These are phyloP conservation scores for Petrocephalus schoutedeni DNA, from an alignment of 2,797 vertebrate species.

Conservation along the genomic window DNA sequence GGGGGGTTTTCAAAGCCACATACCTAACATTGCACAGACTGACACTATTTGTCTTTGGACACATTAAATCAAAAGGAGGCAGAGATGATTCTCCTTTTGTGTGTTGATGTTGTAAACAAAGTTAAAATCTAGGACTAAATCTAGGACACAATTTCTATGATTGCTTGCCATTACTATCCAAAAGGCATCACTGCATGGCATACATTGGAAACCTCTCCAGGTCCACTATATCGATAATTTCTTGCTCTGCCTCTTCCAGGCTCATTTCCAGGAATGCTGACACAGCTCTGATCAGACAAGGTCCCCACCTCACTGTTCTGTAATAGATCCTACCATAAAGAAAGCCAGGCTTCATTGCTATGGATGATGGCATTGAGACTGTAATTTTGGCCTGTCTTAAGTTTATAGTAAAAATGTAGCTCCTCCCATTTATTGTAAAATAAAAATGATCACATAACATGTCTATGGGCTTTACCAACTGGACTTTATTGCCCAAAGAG, in stretches of 20 bases:
- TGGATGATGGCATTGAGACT: not conserved
- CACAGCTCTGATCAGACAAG: not conserved
- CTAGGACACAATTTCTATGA: constrained; percentile 1
- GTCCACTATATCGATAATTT: not conserved
- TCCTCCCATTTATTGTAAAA: not conserved
- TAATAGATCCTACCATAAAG: not conserved
- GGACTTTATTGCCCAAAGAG: not conserved
- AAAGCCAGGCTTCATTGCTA: not conserved
- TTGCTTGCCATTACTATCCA: constrained; percentile 34
- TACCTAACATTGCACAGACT: not conserved
- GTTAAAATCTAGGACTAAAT: not conserved
- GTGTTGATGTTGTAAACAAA: not conserved
- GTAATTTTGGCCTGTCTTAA: not conserved
- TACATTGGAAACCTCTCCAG: not conserved
- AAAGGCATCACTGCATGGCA: not conserved
- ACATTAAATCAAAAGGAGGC: not conserved
- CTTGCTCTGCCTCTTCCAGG: not conserved
- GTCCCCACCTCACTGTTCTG: not conserved
- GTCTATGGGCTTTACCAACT: not conserved
- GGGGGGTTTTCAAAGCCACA: not conserved
- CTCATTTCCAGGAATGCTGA: not conserved
- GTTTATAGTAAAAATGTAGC: not conserved
- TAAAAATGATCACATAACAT: not conserved
- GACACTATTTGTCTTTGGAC: not conserved
- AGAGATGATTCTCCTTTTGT: not conserved